A percentile compares a stretch with the other conserved stretches of the same genome.
These are phyloP conservation scores for Petrocephalus sullivani DNA, from an alignment of 2,797 vertebrate genomes.

Conservation along the genomic window DNA sequence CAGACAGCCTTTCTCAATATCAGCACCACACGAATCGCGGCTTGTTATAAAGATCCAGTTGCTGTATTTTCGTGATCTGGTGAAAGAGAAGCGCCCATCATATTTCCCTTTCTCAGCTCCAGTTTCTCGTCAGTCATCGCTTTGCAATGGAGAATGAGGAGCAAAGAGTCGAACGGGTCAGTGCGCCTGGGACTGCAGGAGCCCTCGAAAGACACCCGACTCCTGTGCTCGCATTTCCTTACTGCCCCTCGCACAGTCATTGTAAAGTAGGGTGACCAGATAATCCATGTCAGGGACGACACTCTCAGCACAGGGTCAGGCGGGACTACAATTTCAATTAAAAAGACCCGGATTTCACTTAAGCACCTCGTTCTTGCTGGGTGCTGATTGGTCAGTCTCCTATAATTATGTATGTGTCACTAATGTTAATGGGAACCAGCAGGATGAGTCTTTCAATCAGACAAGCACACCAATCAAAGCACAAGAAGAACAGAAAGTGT, in stretches of 20 bases:
- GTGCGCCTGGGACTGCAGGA: neutral
- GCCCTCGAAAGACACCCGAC: neutral
- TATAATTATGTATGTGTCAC: neutral
- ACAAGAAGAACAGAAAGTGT: neutral
- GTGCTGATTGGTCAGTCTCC: neutral
- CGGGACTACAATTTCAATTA: no score
- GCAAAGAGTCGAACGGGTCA: neutral
- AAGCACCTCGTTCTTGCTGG: no score
- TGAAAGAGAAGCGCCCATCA: neutral
- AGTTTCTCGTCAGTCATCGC: neutral
- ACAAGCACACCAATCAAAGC: neutral
- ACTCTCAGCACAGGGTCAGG: no score
- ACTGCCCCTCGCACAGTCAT: neutral
- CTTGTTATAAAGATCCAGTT: neutral
- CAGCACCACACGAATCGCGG: neutral
- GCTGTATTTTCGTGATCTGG: neutral
- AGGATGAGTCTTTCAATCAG: no score
- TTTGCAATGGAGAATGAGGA: neutral
- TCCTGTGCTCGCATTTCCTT: neutral
- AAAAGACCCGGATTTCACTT: no score
- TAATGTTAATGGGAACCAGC: neutral
- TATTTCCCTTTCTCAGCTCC: neutral
- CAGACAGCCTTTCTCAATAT: neutral
- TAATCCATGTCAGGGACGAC: neutral
- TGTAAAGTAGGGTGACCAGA: neutral